Evolutionary conservation across 2,888 invertebrate genomes (phyloP).

Genomic region (Trypoxylon attenuatum): DNA sequence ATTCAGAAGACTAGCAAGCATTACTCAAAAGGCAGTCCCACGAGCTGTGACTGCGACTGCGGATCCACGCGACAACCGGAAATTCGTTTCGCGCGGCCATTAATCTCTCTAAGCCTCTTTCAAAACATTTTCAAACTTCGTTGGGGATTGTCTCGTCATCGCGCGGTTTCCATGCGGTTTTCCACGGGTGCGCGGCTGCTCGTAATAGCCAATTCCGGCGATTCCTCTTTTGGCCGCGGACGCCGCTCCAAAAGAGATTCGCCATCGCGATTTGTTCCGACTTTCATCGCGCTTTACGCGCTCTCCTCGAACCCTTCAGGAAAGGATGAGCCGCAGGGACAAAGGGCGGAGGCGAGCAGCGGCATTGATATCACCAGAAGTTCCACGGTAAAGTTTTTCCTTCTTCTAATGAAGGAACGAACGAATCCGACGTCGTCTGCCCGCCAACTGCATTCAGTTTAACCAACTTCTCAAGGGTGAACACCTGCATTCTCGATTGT

Average conservation of each 20-base stretch:
- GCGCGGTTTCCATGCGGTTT: neutral
- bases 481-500: neutral
- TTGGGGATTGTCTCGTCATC: constrained; percentile 17
- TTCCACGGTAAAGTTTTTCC: constrained; percentile 24
- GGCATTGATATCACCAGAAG: constrained; percentile 28
- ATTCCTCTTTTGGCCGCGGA: constrained; percentile 7
- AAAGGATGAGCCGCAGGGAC: neutral
- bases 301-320: no score
- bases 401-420: constrained; percentile 32
- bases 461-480: constrained; percentile 1
- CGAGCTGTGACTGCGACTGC: constrained; percentile 9
- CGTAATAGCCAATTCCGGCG: constrained; percentile 27
- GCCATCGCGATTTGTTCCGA: constrained; percentile 50
- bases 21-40: constrained; percentile 3
- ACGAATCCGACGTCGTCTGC: constrained; percentile 17
- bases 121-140: constrained; percentile 40
- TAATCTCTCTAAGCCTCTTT: constrained; percentile 27
- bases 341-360: constrained; percentile 8
- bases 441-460: constrained; percentile 3
- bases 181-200: neutral
- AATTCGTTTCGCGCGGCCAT: constrained; percentile 29
- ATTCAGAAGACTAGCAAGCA: no score
- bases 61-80: constrained; percentile 12
- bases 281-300: no score
- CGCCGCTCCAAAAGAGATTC: constrained; percentile 26